These are phyloP conservation scores for Eupleurogrammus muticus DNA, from an alignment of 2,797 vertebrate species.

Conservation along the genomic window DNA sequence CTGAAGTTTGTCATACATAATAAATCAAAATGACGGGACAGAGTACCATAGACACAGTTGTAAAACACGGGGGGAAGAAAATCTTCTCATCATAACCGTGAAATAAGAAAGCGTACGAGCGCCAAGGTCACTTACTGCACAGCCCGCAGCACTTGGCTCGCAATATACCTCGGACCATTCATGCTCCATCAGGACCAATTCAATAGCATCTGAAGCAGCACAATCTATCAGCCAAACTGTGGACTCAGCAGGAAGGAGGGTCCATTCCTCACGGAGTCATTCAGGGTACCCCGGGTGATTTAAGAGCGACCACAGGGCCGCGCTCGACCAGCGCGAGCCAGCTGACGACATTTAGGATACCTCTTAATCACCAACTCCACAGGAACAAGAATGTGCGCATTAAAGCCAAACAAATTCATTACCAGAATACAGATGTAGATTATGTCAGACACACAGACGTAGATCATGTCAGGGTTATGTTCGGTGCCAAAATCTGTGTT, in stretches of 20 bases:
- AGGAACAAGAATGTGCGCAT: conserved; percentile 32
- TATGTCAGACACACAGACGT: conserved; percentile 17
- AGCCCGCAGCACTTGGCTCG: conserved; percentile 53
- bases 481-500: background rate
- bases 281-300: conserved; percentile 65
- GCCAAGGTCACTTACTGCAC: conserved; percentile 57
- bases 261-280: conserved; percentile 73
- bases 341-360: conserved; percentile 67
- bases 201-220: conserved; percentile 73
- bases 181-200: conserved; percentile 66
- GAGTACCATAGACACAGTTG: conserved; percentile 23
- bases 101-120: conserved; percentile 45
- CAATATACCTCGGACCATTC: conserved; percentile 53
- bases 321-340: conserved; percentile 65
- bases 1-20: conserved; percentile 20
- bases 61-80: conserved; percentile 18
- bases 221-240: conserved; percentile 76
- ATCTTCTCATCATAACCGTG: conserved; percentile 27
- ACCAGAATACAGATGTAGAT: conserved; percentile 18
- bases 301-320: conserved; percentile 62
- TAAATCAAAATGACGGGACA: conserved; percentile 39
- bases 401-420: conserved; percentile 51
- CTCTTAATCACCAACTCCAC: conserved; percentile 63
- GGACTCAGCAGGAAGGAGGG: conserved; percentile 73
- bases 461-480: conserved; percentile 13